Base-by-base conservation (phyloP, 1,140 invertebrate genomes). In the Macrobrachium rosenbergii region DNA sequence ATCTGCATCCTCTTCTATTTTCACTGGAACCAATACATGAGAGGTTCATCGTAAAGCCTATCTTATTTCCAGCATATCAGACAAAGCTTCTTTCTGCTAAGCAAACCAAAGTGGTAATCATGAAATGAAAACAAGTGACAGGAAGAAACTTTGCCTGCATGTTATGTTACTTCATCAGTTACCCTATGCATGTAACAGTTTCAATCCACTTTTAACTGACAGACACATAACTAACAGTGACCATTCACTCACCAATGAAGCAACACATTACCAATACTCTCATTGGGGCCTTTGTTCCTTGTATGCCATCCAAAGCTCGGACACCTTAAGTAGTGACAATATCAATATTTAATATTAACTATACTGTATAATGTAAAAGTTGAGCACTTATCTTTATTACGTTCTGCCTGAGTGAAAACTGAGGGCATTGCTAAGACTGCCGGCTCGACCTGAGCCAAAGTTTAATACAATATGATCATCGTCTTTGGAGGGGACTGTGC, bases 241-340 rank as follows among this genome's bases (percentile, higher is more conserved):
- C 80, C 81, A 83, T 82, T 52, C 86, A 88, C 86, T 88, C 80
- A 82, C 80, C 79, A 88, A 80, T 78, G 86, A 88, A 88, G 62
- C 86, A 88, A 88, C 86, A 88, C 86, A 88, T 88, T 88, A 88
- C 81, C 86, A 88, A 88, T 88, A 88, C 86, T 88, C 75, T 72
- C 85, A 87, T 80, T 60, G 43, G 85, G 85, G 85, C 85, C 79
- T 73, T 81, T 73, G 83, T 76, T 87, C 78, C 85, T 87, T 87
- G 85, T 87, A 87, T 87, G 85, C 85, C 85, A 76, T 87, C 85
- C 85, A 87, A 87, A 82, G 85, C 85, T 87, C 23, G 72, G 85
- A 87, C 85, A 87, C 79, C 52, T 81, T 87, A 87, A 81, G 76
- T 86, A 80, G 59, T 77, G 81, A 78, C 60, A 52, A 52, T 52